Evolutionary conservation across 2,113 vertebrate species (phyloP), one percentile per base, ranked within the genome.

Genomic region (Piprites chloris): DNA sequence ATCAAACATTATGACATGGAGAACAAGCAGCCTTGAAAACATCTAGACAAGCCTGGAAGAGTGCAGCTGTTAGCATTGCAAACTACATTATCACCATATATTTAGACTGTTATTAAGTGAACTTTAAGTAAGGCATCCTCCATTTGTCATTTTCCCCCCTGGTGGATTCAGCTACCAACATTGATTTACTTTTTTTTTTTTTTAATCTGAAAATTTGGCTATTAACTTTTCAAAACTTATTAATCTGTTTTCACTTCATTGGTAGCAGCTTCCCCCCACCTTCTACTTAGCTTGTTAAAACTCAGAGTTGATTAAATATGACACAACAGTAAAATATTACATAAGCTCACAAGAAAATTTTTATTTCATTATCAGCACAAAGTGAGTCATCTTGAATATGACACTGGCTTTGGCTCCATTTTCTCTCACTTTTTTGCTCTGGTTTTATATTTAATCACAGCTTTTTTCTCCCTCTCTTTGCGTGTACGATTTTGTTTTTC

Each of bases 341-440:
- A 95, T 91, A 93, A 96, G 79, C 12, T 9, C 84, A 89, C 19
- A 23, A 90, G 93, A 88, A 97, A 92, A 93, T 92, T 95, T 97
- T 97, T 97, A 94, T 96, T 97, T 94, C 95, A 95, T 97, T 97
- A 97, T 93, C 39, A 26, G 89, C 80, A 56, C 88, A 95, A 96
- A 97, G 94, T 98, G 97, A 98, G 97, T 98, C 97, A 98, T 97
- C 97, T 95, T 88, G 89, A 96, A 89, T 97, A 97, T 86, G 95
- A 97, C 97, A 97, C 79, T 92, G 85, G 72, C 81, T 93, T 96
- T 95, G 93, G 95, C 95, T 98, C 59, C 91, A 96, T 97, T 87
- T 94, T 95, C 44, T 90, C 58, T 93, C 76, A 86, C 62, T 58
- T 95, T 93, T 89, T 90, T 79, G 4, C 80, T 95, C 75, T 80